phyloP scores from a whole-genome alignment of 2,113 vertebrate genomes.

The Corythornis vintsioides region DNA sequence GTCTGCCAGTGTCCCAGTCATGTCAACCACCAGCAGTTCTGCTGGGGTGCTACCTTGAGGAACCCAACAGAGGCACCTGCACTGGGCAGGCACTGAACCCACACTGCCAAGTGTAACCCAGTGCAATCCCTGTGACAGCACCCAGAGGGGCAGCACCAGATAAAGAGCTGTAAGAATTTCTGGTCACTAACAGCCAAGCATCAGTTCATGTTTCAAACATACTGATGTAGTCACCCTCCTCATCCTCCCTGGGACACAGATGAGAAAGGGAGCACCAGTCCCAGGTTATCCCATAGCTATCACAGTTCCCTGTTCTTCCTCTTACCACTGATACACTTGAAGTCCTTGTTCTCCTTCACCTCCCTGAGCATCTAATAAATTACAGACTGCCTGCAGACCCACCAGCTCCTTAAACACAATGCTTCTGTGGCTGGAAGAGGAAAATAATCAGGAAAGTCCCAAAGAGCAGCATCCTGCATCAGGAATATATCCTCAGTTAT shows the following conservation, averaged over 20 bases:
- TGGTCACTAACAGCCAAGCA: not conserved
- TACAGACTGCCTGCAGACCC: not conserved
- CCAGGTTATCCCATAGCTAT: not conserved
- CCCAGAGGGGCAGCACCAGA: not conserved
- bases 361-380: not conserved
- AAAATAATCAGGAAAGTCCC: not conserved
- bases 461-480: not conserved
- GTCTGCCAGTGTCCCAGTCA: not conserved
- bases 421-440: not conserved
- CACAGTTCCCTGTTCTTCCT: not conserved
- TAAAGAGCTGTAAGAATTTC: not conserved
- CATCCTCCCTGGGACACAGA: not conserved
- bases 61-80: not conserved
- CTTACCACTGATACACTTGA: no score
- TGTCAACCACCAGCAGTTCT: not conserved
- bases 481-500: not conserved
- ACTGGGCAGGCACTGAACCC: not conserved
- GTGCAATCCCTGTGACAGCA: not conserved
- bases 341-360: no score
- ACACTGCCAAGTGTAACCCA: not conserved
- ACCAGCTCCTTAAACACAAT: not conserved
- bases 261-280: not conserved
- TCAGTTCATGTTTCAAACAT: not conserved
- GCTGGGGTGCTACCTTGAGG: not conserved
- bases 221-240: not conserved